Base-by-base conservation (phyloP, 2,797 vertebrate genomes). In the Enteromius radiatus region DNA sequence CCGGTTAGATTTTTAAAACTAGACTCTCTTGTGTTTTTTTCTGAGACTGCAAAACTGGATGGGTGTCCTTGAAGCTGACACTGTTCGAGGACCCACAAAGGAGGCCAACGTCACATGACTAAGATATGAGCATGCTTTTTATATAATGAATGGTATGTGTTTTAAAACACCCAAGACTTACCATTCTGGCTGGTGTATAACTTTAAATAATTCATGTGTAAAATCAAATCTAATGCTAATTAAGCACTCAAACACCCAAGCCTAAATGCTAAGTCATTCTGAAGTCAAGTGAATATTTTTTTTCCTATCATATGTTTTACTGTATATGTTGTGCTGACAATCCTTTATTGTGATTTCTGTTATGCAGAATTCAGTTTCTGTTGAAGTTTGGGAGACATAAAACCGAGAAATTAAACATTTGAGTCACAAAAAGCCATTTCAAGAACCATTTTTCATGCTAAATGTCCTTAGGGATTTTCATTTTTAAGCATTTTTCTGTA, bases 41-140 rank as follows among this genome's bases (percentile, higher is more conserved):
- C 49, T 80, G 17, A 86, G 61, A 61, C 49, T 69, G 76, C 41
- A 84, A 17, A 67, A 33, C 52, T 54, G 41, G 85, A 84, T 76
- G 76, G 76, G 52, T 84, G 85, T 91, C 84, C 87, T 89, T 88
- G 84, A 47, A 82, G 73, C 78, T 84, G 84, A 79, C 86, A 83
- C 69, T 84, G 81, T 86, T 84, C 47, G 78, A 43, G 12, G 65
- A 83, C 49, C 81, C 14, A 54, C 70, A 86, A 75, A 85, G 47
- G 49, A 88, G 59, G 59, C 80, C 69, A 36, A 43, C 33, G 38
- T 43, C 78, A 83, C 81, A 85, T 83, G 84, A 83, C 81, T 86
- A 84, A 84, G 79, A 85, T 84, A 83, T 61, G 79, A 88, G 83
- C 49, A 81, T 41, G 65, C 71, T 78, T 76, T 86, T 81, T 65